Percentiles rank a stretch among this genome's conserved stretches.
Evolutionary conservation across 2,797 vertebrate genomes (phyloP).

Genomic region (Sebastes itinus): DNA sequence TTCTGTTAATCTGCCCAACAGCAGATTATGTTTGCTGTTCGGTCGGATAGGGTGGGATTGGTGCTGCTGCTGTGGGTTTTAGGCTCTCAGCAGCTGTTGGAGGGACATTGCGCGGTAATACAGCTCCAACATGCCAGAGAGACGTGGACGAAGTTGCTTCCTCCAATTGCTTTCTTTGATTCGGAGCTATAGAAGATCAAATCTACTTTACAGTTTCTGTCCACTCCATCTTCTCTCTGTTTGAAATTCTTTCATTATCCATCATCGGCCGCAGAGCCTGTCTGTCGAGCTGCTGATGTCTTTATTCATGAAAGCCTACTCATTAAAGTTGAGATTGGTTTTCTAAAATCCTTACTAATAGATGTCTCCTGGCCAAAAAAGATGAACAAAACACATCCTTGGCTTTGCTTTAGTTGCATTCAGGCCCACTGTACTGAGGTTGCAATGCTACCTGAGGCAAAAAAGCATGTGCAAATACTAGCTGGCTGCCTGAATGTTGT

Average conservation of each 20-base stretch:
- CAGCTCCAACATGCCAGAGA: neutral
- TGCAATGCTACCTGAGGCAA: neutral
- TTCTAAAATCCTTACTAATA: neutral
- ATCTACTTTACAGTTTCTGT: neutral
- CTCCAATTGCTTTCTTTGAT: neutral
- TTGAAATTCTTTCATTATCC: neutral
- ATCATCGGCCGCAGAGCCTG: neutral
- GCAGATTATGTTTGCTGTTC: constrained; percentile 69
- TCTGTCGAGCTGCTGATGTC: neutral
- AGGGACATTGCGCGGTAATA: constrained; percentile 2
- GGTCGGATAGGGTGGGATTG: constrained; percentile 43
- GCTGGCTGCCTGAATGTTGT: neutral
- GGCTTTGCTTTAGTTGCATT: neutral
- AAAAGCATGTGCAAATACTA: neutral
- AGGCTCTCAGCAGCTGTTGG: constrained; percentile 53
- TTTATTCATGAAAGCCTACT: neutral
- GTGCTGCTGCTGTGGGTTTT: constrained; percentile 42
- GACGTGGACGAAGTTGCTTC: neutral
- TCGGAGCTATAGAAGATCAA: neutral
- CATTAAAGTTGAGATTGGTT: neutral
- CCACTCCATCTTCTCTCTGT: neutral
- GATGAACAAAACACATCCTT: neutral
- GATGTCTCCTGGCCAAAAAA: neutral
- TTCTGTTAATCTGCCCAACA: constrained; percentile 69
- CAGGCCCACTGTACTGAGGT: neutral